These are phyloP conservation scores for Sapayoa aenigma DNA, from an alignment of 2,113 vertebrate species.

Conservation along the genomic window DNA sequence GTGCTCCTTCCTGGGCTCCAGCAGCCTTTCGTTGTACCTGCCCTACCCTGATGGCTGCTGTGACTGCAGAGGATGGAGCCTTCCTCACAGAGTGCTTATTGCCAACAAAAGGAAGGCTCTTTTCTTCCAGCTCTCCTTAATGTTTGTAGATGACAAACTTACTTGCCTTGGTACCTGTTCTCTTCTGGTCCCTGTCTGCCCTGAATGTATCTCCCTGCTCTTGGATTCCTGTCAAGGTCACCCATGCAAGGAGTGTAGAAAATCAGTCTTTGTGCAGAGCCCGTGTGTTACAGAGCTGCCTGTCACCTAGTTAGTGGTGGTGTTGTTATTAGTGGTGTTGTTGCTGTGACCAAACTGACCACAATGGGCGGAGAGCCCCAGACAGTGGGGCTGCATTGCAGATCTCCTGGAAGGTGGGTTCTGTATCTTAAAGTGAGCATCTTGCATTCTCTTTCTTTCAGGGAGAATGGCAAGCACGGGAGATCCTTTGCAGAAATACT, in stretches of 20 bases:
- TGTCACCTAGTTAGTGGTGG: no score
- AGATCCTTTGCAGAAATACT: slow-evolving; percentile 95
- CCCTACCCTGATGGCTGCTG: not conserved
- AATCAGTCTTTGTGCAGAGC: not conserved
- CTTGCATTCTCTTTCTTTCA: slow-evolving; percentile 46
- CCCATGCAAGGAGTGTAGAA: not conserved
- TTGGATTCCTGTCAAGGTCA: not conserved
- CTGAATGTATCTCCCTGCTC: not conserved
- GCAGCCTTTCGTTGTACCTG: not conserved
- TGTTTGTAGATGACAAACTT: not conserved
- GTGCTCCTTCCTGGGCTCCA: not conserved
- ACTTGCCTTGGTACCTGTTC: not conserved
- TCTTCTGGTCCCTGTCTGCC: not conserved
- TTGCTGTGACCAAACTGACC: not conserved
- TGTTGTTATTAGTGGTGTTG: no score
- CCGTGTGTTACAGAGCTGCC: not conserved
- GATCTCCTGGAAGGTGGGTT: not conserved
- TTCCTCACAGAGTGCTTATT: not conserved
- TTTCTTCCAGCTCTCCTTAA: not conserved
- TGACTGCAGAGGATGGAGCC: no score
- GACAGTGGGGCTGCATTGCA: not conserved
- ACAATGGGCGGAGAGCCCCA: not conserved
- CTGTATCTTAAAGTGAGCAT: not conserved
- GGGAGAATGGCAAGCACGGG: slow-evolving; percentile 94
- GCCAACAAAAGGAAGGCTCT: not conserved